Evolutionary conservation across 2,797 vertebrate species (phyloP).

Genomic region (Xiphophorus birchmanni): DNA sequence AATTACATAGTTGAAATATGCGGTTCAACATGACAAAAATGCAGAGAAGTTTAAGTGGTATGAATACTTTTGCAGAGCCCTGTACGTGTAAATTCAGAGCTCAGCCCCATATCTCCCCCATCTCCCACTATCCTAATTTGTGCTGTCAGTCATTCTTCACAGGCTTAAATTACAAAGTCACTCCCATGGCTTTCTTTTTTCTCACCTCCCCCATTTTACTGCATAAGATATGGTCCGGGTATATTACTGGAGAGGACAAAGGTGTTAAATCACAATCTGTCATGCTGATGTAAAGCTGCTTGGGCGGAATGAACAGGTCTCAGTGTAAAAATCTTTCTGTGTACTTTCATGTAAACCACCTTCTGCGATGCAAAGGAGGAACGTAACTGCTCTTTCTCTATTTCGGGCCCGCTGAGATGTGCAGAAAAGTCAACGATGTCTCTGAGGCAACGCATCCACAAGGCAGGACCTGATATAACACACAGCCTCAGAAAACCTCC

Average conservation of each 20-base stretch:
- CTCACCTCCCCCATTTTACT: slow-evolving; percentile 37
- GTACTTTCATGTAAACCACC: slow-evolving; percentile 11
- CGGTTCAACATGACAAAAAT: background rate
- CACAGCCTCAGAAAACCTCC: slow-evolving; percentile 30
- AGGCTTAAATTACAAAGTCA: slow-evolving; percentile 14
- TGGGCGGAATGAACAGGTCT: slow-evolving; percentile 36
- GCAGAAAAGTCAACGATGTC: slow-evolving; percentile 32
- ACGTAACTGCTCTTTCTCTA: slow-evolving; percentile 19
- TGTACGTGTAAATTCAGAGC: slow-evolving; percentile 5
- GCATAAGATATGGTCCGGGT: slow-evolving; percentile 35
- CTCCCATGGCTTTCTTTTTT: slow-evolving; percentile 12
- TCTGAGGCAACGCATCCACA: slow-evolving; percentile 29
- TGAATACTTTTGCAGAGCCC: background rate
- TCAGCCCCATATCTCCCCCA: background rate
- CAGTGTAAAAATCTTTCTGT: slow-evolving; percentile 3
- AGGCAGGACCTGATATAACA: slow-evolving; percentile 37
- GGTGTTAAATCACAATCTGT: slow-evolving; percentile 70
- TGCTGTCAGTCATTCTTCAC: slow-evolving; percentile 53
- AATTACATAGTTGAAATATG: background rate
- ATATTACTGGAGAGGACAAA: slow-evolving; percentile 62
- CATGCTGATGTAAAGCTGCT: slow-evolving; percentile 48
- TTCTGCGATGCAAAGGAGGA: slow-evolving; percentile 26
- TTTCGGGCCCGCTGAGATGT: slow-evolving; percentile 12
- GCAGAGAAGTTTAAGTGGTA: background rate
- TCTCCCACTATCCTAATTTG: slow-evolving; percentile 25